These are phyloP conservation scores for Barnardius zonarius DNA, from an alignment of 2,113 vertebrate species.

Conservation along the genomic window DNA sequence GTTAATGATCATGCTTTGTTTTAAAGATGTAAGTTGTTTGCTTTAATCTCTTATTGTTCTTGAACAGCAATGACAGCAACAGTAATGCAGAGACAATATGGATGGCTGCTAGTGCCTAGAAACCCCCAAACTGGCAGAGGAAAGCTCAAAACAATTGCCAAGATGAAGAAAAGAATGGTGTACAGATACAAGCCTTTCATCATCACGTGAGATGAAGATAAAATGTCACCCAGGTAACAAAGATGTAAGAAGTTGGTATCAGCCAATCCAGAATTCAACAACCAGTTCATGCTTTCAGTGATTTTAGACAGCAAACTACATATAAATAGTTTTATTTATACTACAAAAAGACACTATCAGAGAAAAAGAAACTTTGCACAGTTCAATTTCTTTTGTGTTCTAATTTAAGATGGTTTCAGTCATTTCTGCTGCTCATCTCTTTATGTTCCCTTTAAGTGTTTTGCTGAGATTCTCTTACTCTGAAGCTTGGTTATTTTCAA, in stretches of 20 bases:
- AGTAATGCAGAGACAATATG: not conserved
- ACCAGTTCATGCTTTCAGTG: not conserved
- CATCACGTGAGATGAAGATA: not conserved
- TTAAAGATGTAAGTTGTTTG: conserved; percentile 18
- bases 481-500: not conserved
- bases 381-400: not conserved
- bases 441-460: not conserved
- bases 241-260: not conserved
- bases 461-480: not conserved
- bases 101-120: not conserved
- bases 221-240: not conserved
- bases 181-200: not conserved
- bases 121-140: not conserved
- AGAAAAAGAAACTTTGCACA: not conserved
- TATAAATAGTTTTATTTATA: not conserved
- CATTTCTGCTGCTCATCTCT: not conserved
- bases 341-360: not conserved
- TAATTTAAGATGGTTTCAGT: not conserved
- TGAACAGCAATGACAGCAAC: not conserved
- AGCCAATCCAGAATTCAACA: not conserved
- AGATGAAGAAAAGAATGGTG: not conserved
- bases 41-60: conserved; percentile 13
- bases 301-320: not conserved
- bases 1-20: conserved; percentile 36
- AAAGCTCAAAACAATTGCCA: not conserved